Evolutionary conservation across 2,797 vertebrate species (phyloP).

Genomic region (Arrhamphus sclerolepis): DNA sequence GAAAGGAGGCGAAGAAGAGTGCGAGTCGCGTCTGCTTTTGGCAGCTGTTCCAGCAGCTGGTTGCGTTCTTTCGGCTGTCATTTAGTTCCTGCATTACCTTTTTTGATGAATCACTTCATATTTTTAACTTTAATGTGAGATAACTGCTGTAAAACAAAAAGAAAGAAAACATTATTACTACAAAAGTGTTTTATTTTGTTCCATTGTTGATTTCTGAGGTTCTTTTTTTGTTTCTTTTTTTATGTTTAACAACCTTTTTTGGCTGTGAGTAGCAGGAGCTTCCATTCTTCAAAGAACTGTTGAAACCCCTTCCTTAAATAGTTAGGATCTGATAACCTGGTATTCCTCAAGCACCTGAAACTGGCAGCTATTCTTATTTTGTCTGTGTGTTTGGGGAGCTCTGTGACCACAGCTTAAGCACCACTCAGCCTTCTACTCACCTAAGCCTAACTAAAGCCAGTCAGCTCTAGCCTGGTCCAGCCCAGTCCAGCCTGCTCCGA

Average conservation of each 20-base stretch:
- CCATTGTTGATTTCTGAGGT: slow-evolving; percentile 65
- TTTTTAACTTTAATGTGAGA: slow-evolving; percentile 80
- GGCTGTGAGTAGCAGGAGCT: slow-evolving; percentile 81
- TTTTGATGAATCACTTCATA: slow-evolving; percentile 65
- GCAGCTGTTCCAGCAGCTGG: slow-evolving; percentile 80
- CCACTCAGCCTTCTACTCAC: slow-evolving; percentile 84
- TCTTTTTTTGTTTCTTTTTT: slow-evolving; percentile 67
- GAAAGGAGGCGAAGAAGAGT: slow-evolving; percentile 62
- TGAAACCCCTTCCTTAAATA: slow-evolving; percentile 64
- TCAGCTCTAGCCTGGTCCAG: slow-evolving; percentile 77
- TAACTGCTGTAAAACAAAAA: slow-evolving; percentile 72
- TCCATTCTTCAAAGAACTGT: slow-evolving; percentile 72
- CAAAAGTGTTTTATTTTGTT: slow-evolving; percentile 71
- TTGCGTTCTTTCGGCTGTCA: slow-evolving; percentile 47
- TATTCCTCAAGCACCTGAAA: slow-evolving; percentile 79
- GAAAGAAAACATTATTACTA: slow-evolving; percentile 55
- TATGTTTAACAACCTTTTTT: slow-evolving; percentile 68
- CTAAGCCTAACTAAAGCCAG: slow-evolving; percentile 81
- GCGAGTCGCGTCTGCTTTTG: slow-evolving; percentile 74
- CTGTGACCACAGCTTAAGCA: slow-evolving; percentile 80
- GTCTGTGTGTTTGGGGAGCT: slow-evolving; percentile 79
- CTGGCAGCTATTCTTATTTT: slow-evolving; percentile 84
- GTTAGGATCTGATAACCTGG: slow-evolving; percentile 76
- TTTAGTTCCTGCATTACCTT: slow-evolving; percentile 58
- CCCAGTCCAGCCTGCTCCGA: slow-evolving; percentile 82